Evolutionary conservation across 2,113 vertebrate species (phyloP).

Genomic region (Oryzias celebensis): DNA sequence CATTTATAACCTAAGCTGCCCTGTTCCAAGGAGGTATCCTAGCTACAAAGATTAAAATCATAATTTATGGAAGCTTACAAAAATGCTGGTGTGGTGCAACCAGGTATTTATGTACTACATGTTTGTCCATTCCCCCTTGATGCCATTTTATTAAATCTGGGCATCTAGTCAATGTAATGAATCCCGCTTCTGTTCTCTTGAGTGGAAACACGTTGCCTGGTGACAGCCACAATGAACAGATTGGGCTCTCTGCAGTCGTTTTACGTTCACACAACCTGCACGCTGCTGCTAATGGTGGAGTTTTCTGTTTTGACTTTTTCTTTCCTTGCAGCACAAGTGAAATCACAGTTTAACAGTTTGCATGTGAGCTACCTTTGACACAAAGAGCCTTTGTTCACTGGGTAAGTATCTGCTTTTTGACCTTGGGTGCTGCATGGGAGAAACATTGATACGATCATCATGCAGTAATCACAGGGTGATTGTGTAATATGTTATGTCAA

Average conservation of each 20-base stretch:
- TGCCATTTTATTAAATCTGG: too few relatives aligned
- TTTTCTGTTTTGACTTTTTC: slow-evolving; percentile 37
- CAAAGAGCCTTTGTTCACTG: slow-evolving; percentile 71
- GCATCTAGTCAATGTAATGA: slow-evolving; percentile 11
- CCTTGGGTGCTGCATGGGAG: slow-evolving; percentile 54
- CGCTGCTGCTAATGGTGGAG: slow-evolving; percentile 47
- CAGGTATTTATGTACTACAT: background rate
- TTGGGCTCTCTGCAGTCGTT: slow-evolving; percentile 21
- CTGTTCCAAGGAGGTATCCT: too few relatives aligned
- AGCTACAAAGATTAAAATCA: too few relatives aligned
- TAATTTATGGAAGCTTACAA: too few relatives aligned
- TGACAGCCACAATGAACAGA: slow-evolving; percentile 25
- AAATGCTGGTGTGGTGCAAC: too few relatives aligned
- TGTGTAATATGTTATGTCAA: slow-evolving; percentile 27
- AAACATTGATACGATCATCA: slow-evolving; percentile 59
- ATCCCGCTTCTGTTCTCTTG: slow-evolving; percentile 29
- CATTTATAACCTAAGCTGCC: too few relatives aligned
- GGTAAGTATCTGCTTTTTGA: slow-evolving; percentile 63
- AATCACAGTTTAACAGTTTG: slow-evolving; percentile 56
- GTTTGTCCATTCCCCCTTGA: slow-evolving; percentile 15
- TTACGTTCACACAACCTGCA: slow-evolving; percentile 34
- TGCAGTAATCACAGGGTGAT: slow-evolving; percentile 45
- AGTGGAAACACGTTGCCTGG: slow-evolving; percentile 35
- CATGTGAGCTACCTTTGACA: slow-evolving; percentile 55
- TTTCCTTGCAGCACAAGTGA: slow-evolving; percentile 42